Base-by-base conservation (phyloP, 2,797 vertebrate species). In the Myotis findleyi region DNA sequence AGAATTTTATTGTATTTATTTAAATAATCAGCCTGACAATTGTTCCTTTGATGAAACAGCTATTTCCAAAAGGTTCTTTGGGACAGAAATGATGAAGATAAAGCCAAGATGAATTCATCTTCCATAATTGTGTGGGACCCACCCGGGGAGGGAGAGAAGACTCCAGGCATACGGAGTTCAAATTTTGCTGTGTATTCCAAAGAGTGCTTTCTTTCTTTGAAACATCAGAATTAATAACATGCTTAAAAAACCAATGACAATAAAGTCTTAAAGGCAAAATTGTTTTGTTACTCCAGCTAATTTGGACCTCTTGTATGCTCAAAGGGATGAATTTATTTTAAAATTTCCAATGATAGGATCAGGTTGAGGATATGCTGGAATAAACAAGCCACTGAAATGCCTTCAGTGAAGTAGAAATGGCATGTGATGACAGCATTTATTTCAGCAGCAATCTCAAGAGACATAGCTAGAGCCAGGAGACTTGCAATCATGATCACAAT, bases 1-100 rank as follows among this genome's bases (percentile, higher is more conserved):
- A 83, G 6, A 89, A 83, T 75, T 59, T 53, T 85, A 62, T 88
- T 92, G n/a, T 30, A 89, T 76, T 92, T 96, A 95, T 90, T 96
- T 81, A 83, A 97, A 81, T 91, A 77, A 66, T 79, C 21, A 85
- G 13, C 57, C 8, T 87, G 76, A 27, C 1, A 17, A 41, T 76
- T 92, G 25, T 93, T 81, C 55, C 77, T 87, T 64, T 90, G 38
- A 81, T 86, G n/a, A 89, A 86, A 93, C 36, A 53, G 9, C 36
- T 87, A 13, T 90, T 92, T 86, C 5, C 2, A 47, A 87, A 73
- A 79, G 62, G 17, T 86, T 21, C 4, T 4, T 10, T 88, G 44
- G 27, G 17, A 64, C 8, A 95, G 10, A 85, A 83, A 80, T 86
- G n/a, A 80, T 92, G 44, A 91, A 3, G 6, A 2, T 44, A 2